Conservation (phyloP, 1,140 invertebrate genomes). For the roundworm (Caenorhabditis elegans) region DNA sequence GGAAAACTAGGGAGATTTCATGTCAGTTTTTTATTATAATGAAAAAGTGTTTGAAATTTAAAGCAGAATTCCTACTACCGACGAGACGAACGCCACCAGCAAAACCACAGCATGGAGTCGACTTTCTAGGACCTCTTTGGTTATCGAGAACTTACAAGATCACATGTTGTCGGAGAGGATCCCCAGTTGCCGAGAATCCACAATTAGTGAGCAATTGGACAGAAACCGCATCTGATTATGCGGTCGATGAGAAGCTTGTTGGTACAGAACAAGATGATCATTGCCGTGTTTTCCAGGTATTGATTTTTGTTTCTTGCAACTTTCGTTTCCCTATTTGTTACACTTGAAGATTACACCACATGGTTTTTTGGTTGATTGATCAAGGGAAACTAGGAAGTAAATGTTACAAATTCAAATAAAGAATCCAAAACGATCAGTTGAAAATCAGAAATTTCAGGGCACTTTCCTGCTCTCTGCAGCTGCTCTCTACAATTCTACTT, state of each 20-base stretch:
- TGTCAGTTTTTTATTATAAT: no score
- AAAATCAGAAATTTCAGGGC: no score
- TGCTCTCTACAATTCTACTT: constrained; percentile 40
- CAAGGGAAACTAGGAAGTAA: not conserved
- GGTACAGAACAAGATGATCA: constrained; percentile 40
- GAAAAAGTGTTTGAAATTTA: no score
- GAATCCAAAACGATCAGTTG: no score
- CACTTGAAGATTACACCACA: not conserved
- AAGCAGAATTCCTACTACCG: not conserved
- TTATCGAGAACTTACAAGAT: constrained; percentile 38
- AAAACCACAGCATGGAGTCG: constrained; percentile 22
- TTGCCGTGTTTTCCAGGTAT: constrained; percentile 48
- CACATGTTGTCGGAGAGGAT: constrained; percentile 39
- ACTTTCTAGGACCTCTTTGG: constrained; percentile 41
- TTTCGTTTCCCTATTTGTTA: not conserved
- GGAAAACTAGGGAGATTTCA: no score
- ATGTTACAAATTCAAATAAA: no score
- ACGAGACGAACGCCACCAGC: constrained; percentile 4
- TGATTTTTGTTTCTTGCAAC: not conserved
- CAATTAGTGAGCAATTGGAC: constrained; percentile 52
- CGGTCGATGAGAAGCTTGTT: constrained; percentile 46
- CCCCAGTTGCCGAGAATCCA: constrained; percentile 33
- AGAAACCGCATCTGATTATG: constrained; percentile 48
- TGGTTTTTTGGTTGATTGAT: constrained; percentile 21
- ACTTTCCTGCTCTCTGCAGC: constrained; percentile 43